These are phyloP conservation scores for Drosophila neoperkinsi DNA, from an alignment of 2,888 invertebrate species.

Conservation along the genomic window DNA sequence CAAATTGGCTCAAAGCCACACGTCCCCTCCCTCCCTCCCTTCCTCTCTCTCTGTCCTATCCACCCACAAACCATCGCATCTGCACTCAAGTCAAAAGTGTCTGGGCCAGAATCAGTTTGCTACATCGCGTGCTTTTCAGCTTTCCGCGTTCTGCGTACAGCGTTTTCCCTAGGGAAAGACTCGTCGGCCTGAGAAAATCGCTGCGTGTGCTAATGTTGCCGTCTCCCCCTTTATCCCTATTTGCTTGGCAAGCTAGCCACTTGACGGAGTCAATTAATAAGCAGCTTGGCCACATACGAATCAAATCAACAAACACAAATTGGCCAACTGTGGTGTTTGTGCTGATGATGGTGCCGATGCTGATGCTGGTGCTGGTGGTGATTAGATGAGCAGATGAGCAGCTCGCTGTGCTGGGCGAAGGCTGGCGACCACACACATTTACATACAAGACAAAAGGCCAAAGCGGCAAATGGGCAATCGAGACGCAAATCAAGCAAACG, in stretches of 20 bases:
- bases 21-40: neutral
- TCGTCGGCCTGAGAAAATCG: constrained; percentile 40
- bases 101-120: constrained; percentile 3
- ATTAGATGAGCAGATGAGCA: neutral
- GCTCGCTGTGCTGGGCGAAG: constrained; percentile 9
- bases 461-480: constrained; percentile 22
- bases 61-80: neutral
- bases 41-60: neutral
- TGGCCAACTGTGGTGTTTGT: constrained; percentile 12
- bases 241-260: neutral
- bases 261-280: constrained; percentile 26
- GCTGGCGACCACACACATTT: constrained; percentile 18
- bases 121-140: constrained; percentile 45
- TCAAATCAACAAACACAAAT: constrained; percentile 7
- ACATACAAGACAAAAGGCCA: constrained; percentile 34
- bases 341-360: neutral
- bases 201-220: constrained; percentile 19
- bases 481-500: constrained; percentile 17
- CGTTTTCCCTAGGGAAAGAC: constrained; percentile 62
- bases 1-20: constrained; percentile 37
- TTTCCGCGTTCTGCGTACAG: constrained; percentile 4
- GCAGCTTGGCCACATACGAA: constrained; percentile 8
- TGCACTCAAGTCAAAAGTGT: neutral
- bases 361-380: neutral
- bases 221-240: neutral